A percentile compares a stretch with the other conserved stretches of the same genome.
phyloP scores from a whole-genome alignment of 2,888 invertebrate species.

The Hypomecis atomaria region DNA sequence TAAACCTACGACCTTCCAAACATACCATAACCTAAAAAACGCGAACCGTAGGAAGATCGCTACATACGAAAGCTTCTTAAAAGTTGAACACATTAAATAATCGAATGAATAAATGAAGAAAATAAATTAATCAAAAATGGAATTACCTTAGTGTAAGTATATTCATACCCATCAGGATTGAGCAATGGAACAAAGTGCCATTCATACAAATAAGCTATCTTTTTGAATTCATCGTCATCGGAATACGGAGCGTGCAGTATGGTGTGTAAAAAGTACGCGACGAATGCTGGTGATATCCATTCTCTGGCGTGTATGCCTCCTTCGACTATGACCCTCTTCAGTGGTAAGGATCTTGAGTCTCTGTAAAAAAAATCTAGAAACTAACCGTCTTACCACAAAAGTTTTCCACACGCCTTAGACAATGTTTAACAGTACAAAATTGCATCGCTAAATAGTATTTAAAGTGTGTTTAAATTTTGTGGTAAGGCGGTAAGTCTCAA shows the following conservation, averaged over 20 bases:
- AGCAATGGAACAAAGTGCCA: conserved; percentile 89
- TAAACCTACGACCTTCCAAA: too few species aligned
- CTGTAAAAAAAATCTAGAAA: background rate
- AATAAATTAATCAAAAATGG: background rate
- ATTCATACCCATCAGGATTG: conserved; percentile 91
- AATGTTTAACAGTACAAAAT: too few species aligned
- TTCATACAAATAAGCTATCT: conserved; percentile 80
- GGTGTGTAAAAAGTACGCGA: conserved; percentile 84
- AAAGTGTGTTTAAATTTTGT: too few species aligned
- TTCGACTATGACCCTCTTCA: conserved; percentile 80
- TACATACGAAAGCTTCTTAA: too few species aligned
- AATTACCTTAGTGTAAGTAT: conserved; percentile 80
- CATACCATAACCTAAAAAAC: too few species aligned
- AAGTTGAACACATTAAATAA: too few species aligned
- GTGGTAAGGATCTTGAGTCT: conserved; percentile 12
- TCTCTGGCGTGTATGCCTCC: conserved; percentile 89
- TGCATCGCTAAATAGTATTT: too few species aligned
- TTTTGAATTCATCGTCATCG: conserved; percentile 59
- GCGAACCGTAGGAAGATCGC: too few species aligned
- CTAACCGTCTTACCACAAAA: too few species aligned
- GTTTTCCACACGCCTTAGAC: too few species aligned
- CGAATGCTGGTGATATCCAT: conserved; percentile 87
- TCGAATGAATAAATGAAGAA: too few species aligned
- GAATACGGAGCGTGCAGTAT: conserved; percentile 71
- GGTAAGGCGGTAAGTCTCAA: too few species aligned